These are phyloP conservation scores for Corvus cornix DNA, from an alignment of 2,113 vertebrate genomes.

Conservation along the genomic window DNA sequence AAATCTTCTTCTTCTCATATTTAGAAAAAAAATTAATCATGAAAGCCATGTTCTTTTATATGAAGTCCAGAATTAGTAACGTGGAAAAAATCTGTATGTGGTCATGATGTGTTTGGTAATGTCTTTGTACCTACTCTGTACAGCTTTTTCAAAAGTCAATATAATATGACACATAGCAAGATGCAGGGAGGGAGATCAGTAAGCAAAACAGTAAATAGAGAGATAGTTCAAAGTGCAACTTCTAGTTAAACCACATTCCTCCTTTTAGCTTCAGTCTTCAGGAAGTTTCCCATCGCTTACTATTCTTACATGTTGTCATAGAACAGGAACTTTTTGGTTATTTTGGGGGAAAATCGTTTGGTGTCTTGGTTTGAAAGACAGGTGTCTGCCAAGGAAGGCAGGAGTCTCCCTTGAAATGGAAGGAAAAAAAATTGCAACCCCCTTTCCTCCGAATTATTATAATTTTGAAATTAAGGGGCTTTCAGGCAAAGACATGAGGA, in stretches of 20 bases:
- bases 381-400: too few species aligned
- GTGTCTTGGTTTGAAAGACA: too few species aligned
- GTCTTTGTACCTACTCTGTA: neutral
- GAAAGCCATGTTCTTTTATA: neutral
- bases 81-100: neutral
- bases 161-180: neutral
- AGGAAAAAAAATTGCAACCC: too few species aligned
- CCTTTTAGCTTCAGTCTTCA: neutral
- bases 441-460: too few species aligned
- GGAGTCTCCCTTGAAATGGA: too few species aligned
- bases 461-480: too few species aligned
- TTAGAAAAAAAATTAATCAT: neutral
- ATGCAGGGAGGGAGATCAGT: neutral
- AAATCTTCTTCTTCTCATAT: neutral
- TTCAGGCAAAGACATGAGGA: too few species aligned
- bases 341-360: neutral
- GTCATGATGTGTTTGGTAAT: neutral
- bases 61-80: neutral
- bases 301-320: neutral
- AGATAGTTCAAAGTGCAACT: neutral
- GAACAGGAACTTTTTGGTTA: neutral
- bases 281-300: neutral
- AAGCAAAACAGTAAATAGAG: neutral
- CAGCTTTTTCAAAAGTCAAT: neutral
- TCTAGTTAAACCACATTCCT: neutral